phyloP scores from a whole-genome alignment of 1,140 invertebrate genomes.

The Drosophila melanogaster region Release_6_plus_ISO1_MT NT_037436.4:22243001-22243500 shows the following conservation, averaged over 20 bases:
- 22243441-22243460: conserved; percentile 43
- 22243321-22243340: conserved; percentile 59
- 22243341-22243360: conserved; percentile 71
- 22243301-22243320: conserved; percentile 50
- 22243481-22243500: conserved; percentile 42
- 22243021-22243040: conserved; percentile 79
- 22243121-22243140: conserved; percentile 31
- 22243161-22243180: conserved; percentile 74
- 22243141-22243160: conserved; percentile 45
- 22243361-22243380: conserved; percentile 76
- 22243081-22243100: conserved; percentile 47
- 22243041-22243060: conserved; percentile 81
- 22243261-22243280: conserved; percentile 63
- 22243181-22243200: conserved; percentile 83
- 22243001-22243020: conserved; percentile 63
- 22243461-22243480: conserved; percentile 36
- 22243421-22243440: conserved; percentile 35
- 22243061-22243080: conserved; percentile 67
- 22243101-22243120: conserved; percentile 23
- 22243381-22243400: conserved; percentile 81
- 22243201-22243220: conserved; percentile 78
- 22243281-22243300: conserved; percentile 75
- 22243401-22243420: conserved; percentile 76
- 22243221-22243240: conserved; percentile 43
- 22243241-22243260: conserved; percentile 66